These are phyloP conservation scores for Anneissia japonica DNA, from an alignment of 35 echinoderm and acorn worm genomes.

Conservation along the genomic window DNA sequence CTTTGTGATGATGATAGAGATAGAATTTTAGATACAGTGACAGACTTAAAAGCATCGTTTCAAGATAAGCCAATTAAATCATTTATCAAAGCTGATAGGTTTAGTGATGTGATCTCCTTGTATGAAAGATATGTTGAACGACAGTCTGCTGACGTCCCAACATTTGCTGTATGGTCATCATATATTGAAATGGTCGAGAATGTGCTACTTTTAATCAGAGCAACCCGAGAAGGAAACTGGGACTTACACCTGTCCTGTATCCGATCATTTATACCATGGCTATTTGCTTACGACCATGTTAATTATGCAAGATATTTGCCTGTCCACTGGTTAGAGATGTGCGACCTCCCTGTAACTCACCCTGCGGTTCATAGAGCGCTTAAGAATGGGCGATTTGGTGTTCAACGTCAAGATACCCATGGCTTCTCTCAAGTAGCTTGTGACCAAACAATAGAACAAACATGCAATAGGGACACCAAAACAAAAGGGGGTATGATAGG, in stretches of 20 bases:
- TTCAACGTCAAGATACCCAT: constrained; percentile 36
- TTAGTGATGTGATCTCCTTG: neutral
- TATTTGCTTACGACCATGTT: constrained; percentile 9
- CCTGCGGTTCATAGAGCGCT: constrained; percentile 10
- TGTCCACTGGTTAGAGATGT: neutral
- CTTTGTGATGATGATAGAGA: constrained; percentile 9
- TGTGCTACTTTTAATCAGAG: constrained; percentile 17
- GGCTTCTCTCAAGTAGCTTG: constrained; percentile 36
- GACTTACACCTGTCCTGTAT: neutral
- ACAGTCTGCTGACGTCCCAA: neutral
- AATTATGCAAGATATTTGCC: constrained; percentile 8
- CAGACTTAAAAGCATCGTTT: neutral
- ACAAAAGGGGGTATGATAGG: constrained; percentile 51
- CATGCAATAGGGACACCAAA: constrained; percentile 51
- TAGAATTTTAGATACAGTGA: neutral
- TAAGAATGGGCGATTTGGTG: constrained; percentile 25
- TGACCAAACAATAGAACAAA: constrained; percentile 56
- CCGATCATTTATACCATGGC: constrained; percentile 2
- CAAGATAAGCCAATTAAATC: neutral
- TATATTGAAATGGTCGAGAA: constrained; percentile 23
- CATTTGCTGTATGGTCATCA: constrained; percentile 16
- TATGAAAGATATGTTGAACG: neutral
- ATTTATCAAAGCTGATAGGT: neutral
- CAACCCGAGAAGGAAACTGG: neutral
- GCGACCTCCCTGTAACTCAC: neutral